Conservation (phyloP, 2,113 vertebrate genomes). For the Lampris incognitus region DNA sequence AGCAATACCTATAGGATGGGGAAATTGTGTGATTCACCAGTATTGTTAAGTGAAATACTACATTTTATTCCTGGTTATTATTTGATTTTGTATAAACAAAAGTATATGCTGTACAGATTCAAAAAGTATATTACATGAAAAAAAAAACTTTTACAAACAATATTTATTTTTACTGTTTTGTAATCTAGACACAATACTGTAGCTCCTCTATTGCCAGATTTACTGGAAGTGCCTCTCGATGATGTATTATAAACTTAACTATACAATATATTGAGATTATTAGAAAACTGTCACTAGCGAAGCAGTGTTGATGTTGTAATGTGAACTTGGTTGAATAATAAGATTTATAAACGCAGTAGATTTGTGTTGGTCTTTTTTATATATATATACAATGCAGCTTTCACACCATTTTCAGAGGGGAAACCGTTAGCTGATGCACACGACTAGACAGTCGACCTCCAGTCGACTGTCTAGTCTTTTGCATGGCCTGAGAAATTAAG, state of each 20-base stretch:
- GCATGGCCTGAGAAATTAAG: too few relatives aligned
- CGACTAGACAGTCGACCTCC: too few relatives aligned
- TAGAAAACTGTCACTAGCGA: constrained; percentile 89
- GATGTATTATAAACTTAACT: constrained; percentile 90
- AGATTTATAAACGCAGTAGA: constrained; percentile 88
- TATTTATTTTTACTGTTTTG: constrained; percentile 98
- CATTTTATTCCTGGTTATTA: constrained; percentile 84
- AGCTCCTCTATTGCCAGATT: constrained; percentile 91
- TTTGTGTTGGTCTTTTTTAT: constrained; percentile 48
- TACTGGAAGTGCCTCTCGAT: constrained; percentile 96
- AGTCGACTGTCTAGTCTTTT: too few relatives aligned
- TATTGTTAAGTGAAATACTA: constrained; percentile 86
- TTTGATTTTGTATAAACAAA: constrained; percentile 89
- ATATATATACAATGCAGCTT: too few relatives aligned
- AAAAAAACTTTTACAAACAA: constrained; percentile 87
- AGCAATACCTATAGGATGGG: constrained; percentile 87
- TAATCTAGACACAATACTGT: constrained; percentile 94
- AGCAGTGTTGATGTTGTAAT: constrained; percentile 91
- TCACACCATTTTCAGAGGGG: too few relatives aligned
- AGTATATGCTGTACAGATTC: constrained; percentile 90
- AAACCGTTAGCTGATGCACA: too few relatives aligned
- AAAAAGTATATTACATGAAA: constrained; percentile 78
- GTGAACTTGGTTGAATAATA: constrained; percentile 90
- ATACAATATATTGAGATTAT: constrained; percentile 91
- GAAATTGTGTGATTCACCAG: constrained; percentile 81